Evolutionary conservation across 2,888 invertebrate genomes (phyloP).

Genomic region (Craniophora ligustri): DNA sequence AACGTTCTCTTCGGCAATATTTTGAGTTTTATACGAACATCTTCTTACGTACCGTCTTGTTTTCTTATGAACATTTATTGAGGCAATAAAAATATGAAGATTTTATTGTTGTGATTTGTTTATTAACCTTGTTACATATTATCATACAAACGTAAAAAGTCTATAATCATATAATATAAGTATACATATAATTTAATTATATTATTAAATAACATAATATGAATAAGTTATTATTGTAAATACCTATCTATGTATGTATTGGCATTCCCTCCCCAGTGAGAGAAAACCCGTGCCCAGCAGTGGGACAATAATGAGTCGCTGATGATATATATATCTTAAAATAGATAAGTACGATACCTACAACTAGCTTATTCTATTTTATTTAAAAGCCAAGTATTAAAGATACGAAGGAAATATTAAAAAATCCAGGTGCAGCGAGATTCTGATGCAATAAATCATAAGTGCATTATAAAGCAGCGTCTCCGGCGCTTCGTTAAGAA

Average conservation of each 20-base stretch:
- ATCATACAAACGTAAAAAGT: not conserved
- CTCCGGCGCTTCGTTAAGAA: slow-evolving; percentile 75
- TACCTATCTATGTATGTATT: no score
- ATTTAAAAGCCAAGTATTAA: slow-evolving; percentile 37
- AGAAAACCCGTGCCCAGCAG: no score
- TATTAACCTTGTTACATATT: not conserved
- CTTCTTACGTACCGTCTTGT: slow-evolving; percentile 62
- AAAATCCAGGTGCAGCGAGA: slow-evolving; percentile 64
- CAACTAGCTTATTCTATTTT: slow-evolving; percentile 15
- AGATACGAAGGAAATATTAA: slow-evolving; percentile 57
- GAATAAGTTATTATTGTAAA: no score
- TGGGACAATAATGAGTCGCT: no score
- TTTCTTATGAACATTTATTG: slow-evolving; percentile 61
- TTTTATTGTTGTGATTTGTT: slow-evolving; percentile 36
- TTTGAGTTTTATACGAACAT: slow-evolving; percentile 62
- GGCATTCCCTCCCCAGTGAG: no score
- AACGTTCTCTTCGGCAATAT: slow-evolving; percentile 70
- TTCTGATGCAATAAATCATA: slow-evolving; percentile 77
- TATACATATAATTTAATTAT: no score
- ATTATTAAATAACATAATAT: no score
- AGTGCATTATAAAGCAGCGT: slow-evolving; percentile 75
- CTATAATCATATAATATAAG: no score
- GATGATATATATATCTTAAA: no score
- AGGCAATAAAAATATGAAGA: slow-evolving; percentile 36
- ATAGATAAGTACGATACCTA: no score